phyloP scores from a whole-genome alignment of 37 sponge, comb jelly and placozoan genomes.

The Hexactinellida sp. region DNA sequence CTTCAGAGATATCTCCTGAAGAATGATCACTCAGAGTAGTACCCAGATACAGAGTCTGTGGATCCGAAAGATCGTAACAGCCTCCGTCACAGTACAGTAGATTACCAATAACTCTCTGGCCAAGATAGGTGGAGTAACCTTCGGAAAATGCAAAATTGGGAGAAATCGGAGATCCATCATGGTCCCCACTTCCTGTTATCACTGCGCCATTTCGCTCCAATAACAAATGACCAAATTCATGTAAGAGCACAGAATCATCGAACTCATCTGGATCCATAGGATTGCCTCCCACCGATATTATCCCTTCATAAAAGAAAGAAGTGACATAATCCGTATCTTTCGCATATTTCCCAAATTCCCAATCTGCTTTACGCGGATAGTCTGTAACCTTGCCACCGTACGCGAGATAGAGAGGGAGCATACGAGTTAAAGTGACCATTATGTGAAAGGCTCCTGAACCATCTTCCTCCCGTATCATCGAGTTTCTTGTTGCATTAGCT shows the following conservation, averaged over 20 bases:
- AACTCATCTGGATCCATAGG: background rate
- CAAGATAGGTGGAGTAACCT: background rate
- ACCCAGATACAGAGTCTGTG: background rate
- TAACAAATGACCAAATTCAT: background rate
- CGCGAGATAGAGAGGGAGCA: background rate
- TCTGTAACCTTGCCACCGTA: background rate
- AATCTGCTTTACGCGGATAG: background rate
- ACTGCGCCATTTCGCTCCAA: background rate
- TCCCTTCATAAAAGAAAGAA: background rate
- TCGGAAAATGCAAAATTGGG: slow-evolving; percentile 6
- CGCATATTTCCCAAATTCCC: background rate
- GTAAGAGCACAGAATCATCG: background rate
- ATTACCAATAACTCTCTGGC: background rate
- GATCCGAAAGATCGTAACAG: background rate
- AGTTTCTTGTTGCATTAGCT: background rate
- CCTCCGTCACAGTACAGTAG: background rate
- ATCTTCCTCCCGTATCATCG: background rate
- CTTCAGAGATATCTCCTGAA: background rate
- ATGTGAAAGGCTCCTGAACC: background rate
- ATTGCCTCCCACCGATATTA: background rate
- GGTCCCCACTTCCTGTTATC: background rate
- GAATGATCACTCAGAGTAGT: background rate
- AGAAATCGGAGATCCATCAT: background rate
- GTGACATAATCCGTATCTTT: background rate
- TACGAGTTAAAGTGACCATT: background rate